A percentile compares a stretch with the other conserved stretches of the same genome.
These are phyloP conservation scores for Lethrus apterus DNA, from an alignment of 1,140 invertebrate genomes.

Conservation along the genomic window DNA sequence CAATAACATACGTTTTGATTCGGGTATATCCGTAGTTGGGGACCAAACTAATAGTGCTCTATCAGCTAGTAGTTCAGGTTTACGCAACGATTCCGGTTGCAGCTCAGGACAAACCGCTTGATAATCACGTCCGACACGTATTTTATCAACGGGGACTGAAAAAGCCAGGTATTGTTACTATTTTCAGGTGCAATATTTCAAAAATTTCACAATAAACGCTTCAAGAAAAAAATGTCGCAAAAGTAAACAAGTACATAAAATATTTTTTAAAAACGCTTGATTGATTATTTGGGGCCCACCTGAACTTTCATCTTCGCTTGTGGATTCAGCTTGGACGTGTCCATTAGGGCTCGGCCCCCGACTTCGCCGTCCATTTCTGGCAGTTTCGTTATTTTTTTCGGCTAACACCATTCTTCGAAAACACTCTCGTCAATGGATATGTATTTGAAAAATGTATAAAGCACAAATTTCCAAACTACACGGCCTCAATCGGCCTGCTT, in stretches of 20 bases:
- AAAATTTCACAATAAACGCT: no score
- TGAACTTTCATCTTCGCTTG: conserved; percentile 69
- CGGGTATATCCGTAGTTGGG: conserved; percentile 79
- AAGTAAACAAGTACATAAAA: background rate
- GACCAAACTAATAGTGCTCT: conserved; percentile 93
- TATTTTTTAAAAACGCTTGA: conserved; percentile 12
- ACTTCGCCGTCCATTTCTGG: conserved; percentile 76
- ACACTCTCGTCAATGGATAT: background rate
- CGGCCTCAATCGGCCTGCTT: conserved; percentile 19
- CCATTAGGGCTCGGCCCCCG: conserved; percentile 83
- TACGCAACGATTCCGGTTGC: conserved; percentile 52
- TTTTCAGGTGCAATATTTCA: no score
- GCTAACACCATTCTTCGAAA: conserved; percentile 69
- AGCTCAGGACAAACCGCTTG: conserved; percentile 84
- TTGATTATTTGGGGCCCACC: conserved; percentile 46
- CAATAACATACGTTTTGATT: conserved; percentile 67
- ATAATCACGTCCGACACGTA: conserved; percentile 87
- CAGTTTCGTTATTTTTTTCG: conserved; percentile 71
- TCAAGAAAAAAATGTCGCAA: conserved; percentile 2
- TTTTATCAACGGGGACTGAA: conserved; percentile 78
- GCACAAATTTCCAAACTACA: conserved; percentile 2
- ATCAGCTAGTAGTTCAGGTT: conserved; percentile 59
- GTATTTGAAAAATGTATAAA: conserved; percentile 10
- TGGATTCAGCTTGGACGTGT: conserved; percentile 67
- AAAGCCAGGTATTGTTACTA: conserved; percentile 32